phyloP scores from a whole-genome alignment of 1,140 invertebrate genomes.

The Pseudomyrmex concolor region DNA sequence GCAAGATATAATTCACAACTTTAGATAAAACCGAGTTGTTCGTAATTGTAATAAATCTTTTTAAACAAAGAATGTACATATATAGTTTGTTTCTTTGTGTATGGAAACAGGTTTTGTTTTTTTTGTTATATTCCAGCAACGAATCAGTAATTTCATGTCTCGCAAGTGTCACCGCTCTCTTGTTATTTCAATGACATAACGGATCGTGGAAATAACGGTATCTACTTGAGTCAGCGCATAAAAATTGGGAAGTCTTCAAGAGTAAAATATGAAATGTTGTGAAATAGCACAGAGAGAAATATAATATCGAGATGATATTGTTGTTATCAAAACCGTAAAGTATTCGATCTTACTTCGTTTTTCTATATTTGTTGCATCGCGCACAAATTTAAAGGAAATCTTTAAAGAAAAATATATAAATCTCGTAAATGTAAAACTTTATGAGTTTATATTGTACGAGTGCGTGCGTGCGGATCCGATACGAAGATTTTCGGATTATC shows the following conservation, averaged over 20 bases:
- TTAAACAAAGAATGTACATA: no score
- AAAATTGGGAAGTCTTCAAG: slow-evolving; percentile 51
- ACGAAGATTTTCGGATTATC: no score
- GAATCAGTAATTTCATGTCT: background rate
- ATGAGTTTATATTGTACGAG: no score
- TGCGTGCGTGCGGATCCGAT: no score
- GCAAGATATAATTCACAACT: no score
- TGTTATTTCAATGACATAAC: slow-evolving; percentile 45
- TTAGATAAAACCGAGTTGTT: no score
- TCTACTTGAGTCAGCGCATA: background rate
- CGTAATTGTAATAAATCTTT: no score
- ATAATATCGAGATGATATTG: background rate
- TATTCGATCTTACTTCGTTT: background rate
- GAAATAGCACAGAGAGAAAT: background rate
- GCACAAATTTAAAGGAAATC: no score
- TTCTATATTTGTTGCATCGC: no score
- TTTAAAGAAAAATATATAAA: no score
- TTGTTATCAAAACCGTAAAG: background rate
- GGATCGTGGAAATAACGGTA: slow-evolving; percentile 40
- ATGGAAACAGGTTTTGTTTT: background rate
- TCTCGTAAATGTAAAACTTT: no score
- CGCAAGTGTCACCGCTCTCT: slow-evolving; percentile 22
- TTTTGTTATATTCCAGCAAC: background rate
- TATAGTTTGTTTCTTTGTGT: background rate
- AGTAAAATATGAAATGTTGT: background rate